Evolutionary conservation across 2,113 vertebrate species (phyloP).

Genomic region (Porphyrio hochstetteri): DNA sequence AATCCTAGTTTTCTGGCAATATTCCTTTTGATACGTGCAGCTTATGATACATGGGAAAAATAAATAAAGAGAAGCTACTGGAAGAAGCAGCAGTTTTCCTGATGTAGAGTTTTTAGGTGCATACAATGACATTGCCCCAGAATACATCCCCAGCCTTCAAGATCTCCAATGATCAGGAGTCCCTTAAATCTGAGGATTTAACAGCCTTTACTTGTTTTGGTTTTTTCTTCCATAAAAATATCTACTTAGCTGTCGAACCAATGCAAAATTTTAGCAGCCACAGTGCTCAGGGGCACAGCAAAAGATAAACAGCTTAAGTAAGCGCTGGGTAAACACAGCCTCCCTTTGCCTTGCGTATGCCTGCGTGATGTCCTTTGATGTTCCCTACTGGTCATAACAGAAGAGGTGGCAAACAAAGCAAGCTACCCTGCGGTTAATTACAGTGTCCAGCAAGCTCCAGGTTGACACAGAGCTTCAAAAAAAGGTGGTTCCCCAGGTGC

Average conservation of each 20-base stretch:
- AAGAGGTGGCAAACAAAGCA: background rate
- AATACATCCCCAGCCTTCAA: background rate
- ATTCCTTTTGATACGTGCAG: background rate
- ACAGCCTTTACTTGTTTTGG: background rate
- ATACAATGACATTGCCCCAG: background rate
- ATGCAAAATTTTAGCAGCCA: background rate
- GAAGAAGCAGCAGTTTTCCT: background rate
- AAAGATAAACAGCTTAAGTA: background rate
- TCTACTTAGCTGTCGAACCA: background rate
- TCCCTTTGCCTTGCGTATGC: background rate
- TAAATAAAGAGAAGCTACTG: background rate
- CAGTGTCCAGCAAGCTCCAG: background rate
- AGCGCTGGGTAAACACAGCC: rapidly evolving
- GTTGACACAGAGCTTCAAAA: background rate
- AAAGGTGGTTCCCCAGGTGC: background rate
- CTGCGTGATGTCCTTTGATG: background rate
- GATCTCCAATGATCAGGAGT: background rate
- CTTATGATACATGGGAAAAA: background rate
- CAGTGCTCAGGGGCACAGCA: background rate
- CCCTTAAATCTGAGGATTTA: background rate
- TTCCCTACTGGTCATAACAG: background rate
- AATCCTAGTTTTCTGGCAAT: background rate
- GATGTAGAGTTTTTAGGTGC: background rate
- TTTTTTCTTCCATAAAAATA: background rate
- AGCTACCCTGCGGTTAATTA: background rate